Percentiles rank a stretch among this genome's conserved stretches.
phyloP scores from a whole-genome alignment of 2,888 invertebrate species.

The Thymelicus acteon region DNA sequence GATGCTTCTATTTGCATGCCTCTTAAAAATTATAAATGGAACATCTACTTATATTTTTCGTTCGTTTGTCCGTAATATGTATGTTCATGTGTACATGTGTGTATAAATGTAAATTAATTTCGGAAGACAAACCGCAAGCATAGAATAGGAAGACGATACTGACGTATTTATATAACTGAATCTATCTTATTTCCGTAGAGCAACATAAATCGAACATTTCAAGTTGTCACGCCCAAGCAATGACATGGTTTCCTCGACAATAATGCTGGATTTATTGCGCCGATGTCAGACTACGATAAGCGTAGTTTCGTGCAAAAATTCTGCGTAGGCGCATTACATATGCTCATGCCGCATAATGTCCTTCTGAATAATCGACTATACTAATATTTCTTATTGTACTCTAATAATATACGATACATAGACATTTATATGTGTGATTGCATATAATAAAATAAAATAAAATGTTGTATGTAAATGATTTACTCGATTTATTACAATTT shows the following conservation, averaged over 20 bases:
- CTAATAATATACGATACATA: background rate
- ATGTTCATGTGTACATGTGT: too few species aligned
- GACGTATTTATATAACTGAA: slow-evolving; percentile 7
- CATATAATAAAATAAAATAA: too few species aligned
- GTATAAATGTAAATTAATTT: too few species aligned
- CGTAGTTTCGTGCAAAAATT: slow-evolving; percentile 63
- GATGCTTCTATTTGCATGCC: too few species aligned
- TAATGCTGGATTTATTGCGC: slow-evolving; percentile 66
- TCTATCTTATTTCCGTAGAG: slow-evolving; percentile 40
- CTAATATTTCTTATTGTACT: background rate
- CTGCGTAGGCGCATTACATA: slow-evolving; percentile 60
- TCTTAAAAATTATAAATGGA: too few species aligned
- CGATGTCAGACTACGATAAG: slow-evolving; percentile 58
- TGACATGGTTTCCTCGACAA: slow-evolving; percentile 61
- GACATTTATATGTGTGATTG: too few species aligned
- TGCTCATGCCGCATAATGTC: slow-evolving; percentile 20
- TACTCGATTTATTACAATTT: too few species aligned
- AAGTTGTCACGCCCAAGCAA: slow-evolving; percentile 56
- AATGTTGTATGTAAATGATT: too few species aligned
- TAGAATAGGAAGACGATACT: background rate
- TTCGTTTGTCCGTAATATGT: too few species aligned
- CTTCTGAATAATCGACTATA: slow-evolving; percentile 15
- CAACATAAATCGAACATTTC: slow-evolving; percentile 58
- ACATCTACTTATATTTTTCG: too few species aligned
- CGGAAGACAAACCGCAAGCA: too few species aligned